Evolutionary conservation across 2,113 vertebrate species (phyloP).

Genomic region (Oryzias woworae): DNA sequence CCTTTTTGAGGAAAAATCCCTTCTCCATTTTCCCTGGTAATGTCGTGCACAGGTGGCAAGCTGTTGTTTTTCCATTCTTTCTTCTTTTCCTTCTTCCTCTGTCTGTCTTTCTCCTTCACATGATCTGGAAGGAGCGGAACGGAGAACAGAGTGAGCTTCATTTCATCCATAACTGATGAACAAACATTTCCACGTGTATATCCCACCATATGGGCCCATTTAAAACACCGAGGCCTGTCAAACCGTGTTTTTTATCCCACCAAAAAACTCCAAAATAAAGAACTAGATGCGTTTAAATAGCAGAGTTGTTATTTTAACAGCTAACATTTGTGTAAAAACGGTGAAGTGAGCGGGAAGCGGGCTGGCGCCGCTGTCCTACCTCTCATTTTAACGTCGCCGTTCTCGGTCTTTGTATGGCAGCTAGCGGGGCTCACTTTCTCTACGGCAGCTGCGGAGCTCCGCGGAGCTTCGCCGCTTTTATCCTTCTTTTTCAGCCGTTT

Average conservation of each 20-base stretch:
- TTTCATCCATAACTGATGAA: conserved; percentile 19
- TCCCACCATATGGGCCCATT: conserved; percentile 64
- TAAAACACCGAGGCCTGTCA: conserved; percentile 56
- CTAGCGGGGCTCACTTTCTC: conserved; percentile 72
- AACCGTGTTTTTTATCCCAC: background rate
- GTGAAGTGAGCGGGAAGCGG: background rate
- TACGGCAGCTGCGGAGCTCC: conserved; percentile 56
- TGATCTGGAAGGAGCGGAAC: conserved; percentile 76
- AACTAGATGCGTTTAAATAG: background rate
- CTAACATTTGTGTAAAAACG: background rate
- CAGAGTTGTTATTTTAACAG: rapidly evolving
- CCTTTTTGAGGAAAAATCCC: conserved; percentile 85
- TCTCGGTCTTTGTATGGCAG: conserved; percentile 76
- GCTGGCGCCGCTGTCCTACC: conserved; percentile 44
- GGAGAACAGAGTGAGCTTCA: conserved; percentile 9
- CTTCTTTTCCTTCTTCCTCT: conserved; percentile 85
- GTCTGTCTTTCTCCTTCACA: conserved; percentile 80
- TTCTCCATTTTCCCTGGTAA: conserved; percentile 89
- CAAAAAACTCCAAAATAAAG: conserved; percentile 31
- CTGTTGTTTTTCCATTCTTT: conserved; percentile 89
- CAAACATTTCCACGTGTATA: conserved; percentile 72
- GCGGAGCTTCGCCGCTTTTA: conserved; percentile 72
- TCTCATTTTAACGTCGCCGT: conserved; percentile 73
- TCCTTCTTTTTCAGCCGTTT: conserved; percentile 86
- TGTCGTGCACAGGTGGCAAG: conserved; percentile 84